phyloP scores from a whole-genome alignment of 2,113 vertebrate genomes.

The Centropus unirufus region DNA sequence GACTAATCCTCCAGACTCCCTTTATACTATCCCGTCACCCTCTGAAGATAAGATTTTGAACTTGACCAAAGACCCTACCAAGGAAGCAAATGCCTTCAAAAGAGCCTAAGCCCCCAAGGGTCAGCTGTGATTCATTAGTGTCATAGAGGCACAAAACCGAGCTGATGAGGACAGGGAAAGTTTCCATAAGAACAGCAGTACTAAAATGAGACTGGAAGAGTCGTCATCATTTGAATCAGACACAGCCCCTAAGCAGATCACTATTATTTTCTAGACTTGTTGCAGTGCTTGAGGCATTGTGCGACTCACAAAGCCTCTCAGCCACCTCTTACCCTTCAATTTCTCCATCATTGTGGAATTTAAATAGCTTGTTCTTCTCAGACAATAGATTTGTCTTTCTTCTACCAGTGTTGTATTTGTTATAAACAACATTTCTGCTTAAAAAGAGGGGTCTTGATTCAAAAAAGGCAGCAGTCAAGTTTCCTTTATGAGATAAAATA shows the following conservation, averaged over 20 bases:
- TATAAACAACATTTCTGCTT: constrained; percentile 22
- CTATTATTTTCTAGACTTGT: constrained; percentile 25
- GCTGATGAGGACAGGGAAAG: constrained; percentile 43
- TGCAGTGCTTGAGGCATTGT: neutral
- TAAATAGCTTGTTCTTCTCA: constrained; percentile 37
- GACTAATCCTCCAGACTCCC: neutral
- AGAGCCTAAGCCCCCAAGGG: neutral
- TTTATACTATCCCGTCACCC: neutral
- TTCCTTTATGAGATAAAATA: neutral
- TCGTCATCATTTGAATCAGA: constrained; percentile 40
- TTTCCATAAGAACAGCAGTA: constrained; percentile 28
- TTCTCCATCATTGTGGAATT: constrained; percentile 47
- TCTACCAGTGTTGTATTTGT: constrained; percentile 31
- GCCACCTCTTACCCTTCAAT: constrained; percentile 34
- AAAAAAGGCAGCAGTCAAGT: neutral
- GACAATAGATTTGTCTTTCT: constrained; percentile 48
- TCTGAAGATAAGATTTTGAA: constrained; percentile 5
- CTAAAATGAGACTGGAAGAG: constrained; percentile 25
- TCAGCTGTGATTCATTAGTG: constrained; percentile 34
- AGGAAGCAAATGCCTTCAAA: constrained; percentile 5
- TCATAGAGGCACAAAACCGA: neutral
- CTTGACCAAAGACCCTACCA: neutral
- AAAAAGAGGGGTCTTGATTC: constrained; percentile 18
- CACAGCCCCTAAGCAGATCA: constrained; percentile 10
- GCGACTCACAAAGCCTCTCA: constrained; percentile 13